These are phyloP conservation scores for Rhagophthalmus giganteus DNA, from an alignment of 2,888 invertebrate species.

Conservation along the genomic window DNA sequence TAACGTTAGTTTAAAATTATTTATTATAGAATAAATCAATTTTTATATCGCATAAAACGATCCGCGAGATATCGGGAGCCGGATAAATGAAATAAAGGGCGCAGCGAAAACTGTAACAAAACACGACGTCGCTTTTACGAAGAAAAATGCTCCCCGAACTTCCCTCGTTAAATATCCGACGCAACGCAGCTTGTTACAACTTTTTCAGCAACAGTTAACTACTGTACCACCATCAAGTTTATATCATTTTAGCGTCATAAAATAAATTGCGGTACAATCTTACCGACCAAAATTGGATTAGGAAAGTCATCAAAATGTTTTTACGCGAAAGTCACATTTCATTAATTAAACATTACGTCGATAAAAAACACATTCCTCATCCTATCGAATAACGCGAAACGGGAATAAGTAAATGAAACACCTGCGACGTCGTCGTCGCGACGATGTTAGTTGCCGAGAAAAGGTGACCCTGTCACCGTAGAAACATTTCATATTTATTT, in stretches of 20 bases:
- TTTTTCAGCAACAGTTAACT: constrained; percentile 13
- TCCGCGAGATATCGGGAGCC: no score
- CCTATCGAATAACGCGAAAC: no score
- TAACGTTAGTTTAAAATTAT: no score
- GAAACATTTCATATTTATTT: no score
- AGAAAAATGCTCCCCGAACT: constrained; percentile 12
- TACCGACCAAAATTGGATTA: constrained; percentile 1
- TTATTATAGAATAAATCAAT: no score
- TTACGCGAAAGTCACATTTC: not conserved
- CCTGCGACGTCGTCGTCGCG: no score
- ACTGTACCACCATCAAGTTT: constrained; percentile 3
- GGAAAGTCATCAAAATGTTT: not conserved
- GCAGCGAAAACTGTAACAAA: constrained; percentile 1
- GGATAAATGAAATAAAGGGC: constrained; percentile 3
- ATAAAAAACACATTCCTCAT: no score
- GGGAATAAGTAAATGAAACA: no score
- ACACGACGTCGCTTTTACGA: constrained; percentile 11
- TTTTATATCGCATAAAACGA: no score
- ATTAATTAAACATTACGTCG: not conserved
- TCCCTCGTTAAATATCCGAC: constrained; percentile 11
- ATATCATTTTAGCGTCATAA: constrained; percentile 2
- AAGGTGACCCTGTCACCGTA: no score
- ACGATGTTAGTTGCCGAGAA: no score
- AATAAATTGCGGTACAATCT: not conserved
- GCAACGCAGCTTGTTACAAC: constrained; percentile 10